Evolutionary conservation across 2,797 vertebrate genomes (phyloP), one percentile per base, ranked within the genome.

Genomic region (Myoxocephalus aenaeus): DNA sequence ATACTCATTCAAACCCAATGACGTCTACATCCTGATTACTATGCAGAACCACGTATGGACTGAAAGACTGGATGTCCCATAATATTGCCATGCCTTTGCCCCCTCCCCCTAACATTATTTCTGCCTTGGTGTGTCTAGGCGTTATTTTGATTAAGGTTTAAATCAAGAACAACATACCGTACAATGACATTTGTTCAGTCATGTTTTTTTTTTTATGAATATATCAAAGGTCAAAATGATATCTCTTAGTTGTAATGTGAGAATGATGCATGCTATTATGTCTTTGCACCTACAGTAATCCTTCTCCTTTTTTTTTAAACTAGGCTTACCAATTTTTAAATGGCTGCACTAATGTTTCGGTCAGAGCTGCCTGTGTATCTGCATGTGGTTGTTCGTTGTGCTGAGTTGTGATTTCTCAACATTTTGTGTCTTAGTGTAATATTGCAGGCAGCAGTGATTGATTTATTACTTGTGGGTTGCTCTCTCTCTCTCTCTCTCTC

Each of bases 381-480:
- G 65, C 0, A 57, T 81, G 59, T 74, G 44, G 15, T 36, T 58
- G 15, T 68, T 69, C 67, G 18, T 57, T 67, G 4, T 3, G 18
- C 44, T 70, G 57, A 34, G 27, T n/a, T 69, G 53, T 40, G 25
- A 62, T 78, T 71, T 64, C 53, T 71, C 51, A 57, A 70, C 56
- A 56, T n/a, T 44, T 34, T 81, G 65, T 44, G 34, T 72, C 59
- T 74, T 62, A 44, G 66, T 81, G 75, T 85, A 9, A 88, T 91
- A 76, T 58, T 77, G 61, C 73, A 85, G 57, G 67, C 69, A 58
- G 62, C 65, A 74, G 76, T 59, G 68, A 90, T 86, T 80, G 87
- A 86, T 89, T 87, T 66, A n/a, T n/a, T n/a, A n/a, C n/a, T n/a
- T n/a, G n/a, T n/a, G n/a, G n/a, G n/a, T n/a, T n/a, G n/a, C n/a